Conservation (phyloP, 2,113 vertebrate genomes). For the Acanthisitta chloris region DNA sequence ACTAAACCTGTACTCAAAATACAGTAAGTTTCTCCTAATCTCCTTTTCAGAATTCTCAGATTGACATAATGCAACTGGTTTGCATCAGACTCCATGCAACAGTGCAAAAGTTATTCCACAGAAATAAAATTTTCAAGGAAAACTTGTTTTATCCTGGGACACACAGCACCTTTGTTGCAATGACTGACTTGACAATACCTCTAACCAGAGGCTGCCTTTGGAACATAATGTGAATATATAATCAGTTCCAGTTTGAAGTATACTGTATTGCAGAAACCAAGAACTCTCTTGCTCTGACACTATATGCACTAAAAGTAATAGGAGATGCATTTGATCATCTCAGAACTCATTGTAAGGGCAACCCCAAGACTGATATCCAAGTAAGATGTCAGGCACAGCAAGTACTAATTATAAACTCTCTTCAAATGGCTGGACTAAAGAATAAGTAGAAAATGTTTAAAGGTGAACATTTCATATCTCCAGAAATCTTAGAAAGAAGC, state of each 20-base stretch:
- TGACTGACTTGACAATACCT: not conserved
- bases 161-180: not conserved
- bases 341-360: not conserved
- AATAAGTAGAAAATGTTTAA: not conserved
- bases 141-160: not conserved
- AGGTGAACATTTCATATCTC: not conserved
- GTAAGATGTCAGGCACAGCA: not conserved
- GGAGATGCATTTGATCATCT: not conserved
- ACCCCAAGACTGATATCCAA: not conserved
- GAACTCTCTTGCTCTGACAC: not conserved
- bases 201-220: not conserved
- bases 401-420: not conserved
- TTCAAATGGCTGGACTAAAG: not conserved
- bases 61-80: not conserved
- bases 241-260: not conserved
- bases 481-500: not conserved
- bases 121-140: not conserved
- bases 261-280: not conserved
- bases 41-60: not conserved
- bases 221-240: not conserved
- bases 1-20: not conserved
- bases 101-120: not conserved
- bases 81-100: not conserved
- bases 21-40: not conserved
- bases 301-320: not conserved